These are phyloP conservation scores for Drosophila mercatorum DNA, from an alignment of 2,888 invertebrate genomes.

Conservation along the genomic window DNA sequence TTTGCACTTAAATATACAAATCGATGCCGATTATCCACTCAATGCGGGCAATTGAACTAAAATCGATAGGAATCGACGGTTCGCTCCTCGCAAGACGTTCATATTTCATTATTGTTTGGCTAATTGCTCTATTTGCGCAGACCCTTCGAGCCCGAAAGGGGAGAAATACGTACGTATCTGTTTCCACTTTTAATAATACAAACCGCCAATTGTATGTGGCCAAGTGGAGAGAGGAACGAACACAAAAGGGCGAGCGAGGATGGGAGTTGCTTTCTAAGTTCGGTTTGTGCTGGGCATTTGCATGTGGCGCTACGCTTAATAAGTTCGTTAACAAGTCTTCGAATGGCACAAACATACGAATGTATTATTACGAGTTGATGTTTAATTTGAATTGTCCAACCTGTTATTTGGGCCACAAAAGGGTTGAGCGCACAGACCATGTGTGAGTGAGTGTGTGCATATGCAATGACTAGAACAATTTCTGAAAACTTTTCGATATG, in stretches of 20 bases:
- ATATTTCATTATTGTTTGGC: neutral
- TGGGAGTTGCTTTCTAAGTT: constrained; percentile 22
- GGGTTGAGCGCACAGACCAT: constrained; percentile 43
- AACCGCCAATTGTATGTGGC: constrained; percentile 2
- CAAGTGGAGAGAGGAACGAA: neutral
- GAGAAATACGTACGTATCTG: constrained; percentile 1
- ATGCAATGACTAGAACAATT: constrained; percentile 20
- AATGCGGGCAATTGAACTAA: neutral
- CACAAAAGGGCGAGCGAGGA: neutral
- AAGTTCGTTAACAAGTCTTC: constrained; percentile 76
- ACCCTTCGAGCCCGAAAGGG: constrained; percentile 10
- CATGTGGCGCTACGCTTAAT: constrained; percentile 61
- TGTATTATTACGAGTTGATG: constrained; percentile 42
- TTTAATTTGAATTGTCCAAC: constrained; percentile 48
- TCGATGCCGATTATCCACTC: neutral
- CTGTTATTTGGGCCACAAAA: constrained; percentile 45
- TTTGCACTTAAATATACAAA: neutral
- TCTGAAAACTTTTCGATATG: constrained; percentile 25
- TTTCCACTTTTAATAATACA: constrained; percentile 17
- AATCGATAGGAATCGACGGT: neutral
- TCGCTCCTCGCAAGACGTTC: neutral
- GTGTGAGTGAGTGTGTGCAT: neutral
- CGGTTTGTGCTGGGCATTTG: constrained; percentile 28
- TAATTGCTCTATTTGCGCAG: constrained; percentile 41
- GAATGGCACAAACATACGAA: constrained; percentile 26